Percentiles rank a stretch among this genome's conserved stretches.
phyloP scores from a whole-genome alignment of 2,797 vertebrate species.

The Psittacula echo region DNA sequence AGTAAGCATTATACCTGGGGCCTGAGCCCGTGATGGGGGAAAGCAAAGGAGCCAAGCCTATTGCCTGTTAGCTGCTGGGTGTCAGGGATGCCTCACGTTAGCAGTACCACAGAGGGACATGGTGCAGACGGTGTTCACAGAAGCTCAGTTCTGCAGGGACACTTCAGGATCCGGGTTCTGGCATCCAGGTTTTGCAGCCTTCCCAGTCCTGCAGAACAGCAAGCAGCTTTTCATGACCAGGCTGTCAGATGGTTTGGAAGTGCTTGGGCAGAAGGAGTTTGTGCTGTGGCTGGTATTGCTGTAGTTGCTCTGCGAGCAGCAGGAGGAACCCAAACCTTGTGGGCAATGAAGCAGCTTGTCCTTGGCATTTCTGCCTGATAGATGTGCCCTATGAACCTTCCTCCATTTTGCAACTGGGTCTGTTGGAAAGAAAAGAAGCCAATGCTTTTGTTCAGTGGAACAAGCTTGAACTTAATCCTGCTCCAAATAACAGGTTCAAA shows the following conservation, averaged over 20 bases:
- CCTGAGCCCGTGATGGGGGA: neutral
- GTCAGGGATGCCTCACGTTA: neutral
- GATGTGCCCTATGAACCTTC: neutral
- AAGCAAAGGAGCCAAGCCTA: neutral
- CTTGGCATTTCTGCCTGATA: neutral
- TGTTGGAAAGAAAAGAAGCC: neutral
- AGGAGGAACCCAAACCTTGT: neutral
- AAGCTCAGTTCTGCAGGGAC: neutral
- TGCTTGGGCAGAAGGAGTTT: neutral
- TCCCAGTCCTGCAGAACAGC: neutral
- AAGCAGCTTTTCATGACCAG: neutral
- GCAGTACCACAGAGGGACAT: fast-evolving
- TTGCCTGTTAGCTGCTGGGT: neutral
- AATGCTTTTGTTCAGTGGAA: neutral
- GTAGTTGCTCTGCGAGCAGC: neutral
- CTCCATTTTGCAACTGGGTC: neutral
- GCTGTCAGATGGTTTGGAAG: neutral
- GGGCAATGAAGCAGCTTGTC: neutral
- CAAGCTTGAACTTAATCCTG: neutral
- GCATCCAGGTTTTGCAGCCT: neutral
- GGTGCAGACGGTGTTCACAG: neutral
- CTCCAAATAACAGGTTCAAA: conserved; percentile 26
- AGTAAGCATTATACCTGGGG: conserved; percentile 30
- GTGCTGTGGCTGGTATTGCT: neutral
- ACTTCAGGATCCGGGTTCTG: neutral